Evolutionary conservation across 2,113 vertebrate species (phyloP).

Genomic region (Elephantulus edwardii): DNA sequence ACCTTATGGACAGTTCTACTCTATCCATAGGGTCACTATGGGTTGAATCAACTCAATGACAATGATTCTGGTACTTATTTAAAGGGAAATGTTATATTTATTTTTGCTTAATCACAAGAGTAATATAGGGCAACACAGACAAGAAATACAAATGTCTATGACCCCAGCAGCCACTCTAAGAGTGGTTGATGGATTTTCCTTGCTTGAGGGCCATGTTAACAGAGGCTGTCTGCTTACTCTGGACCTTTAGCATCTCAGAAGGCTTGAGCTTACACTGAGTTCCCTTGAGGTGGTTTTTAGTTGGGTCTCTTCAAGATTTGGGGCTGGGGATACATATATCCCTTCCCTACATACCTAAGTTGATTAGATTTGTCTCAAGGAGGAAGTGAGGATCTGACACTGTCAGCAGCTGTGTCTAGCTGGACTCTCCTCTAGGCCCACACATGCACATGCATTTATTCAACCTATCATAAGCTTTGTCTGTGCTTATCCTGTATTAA

Average conservation of each 20-base stretch:
- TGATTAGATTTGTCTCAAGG: background rate
- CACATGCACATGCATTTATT: slow-evolving; percentile 34
- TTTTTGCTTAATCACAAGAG: slow-evolving; percentile 37
- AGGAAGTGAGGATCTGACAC: background rate
- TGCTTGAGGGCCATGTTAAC: background rate
- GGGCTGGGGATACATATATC: background rate
- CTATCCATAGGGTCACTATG: too few relatives aligned
- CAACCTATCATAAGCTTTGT: background rate
- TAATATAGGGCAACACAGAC: background rate
- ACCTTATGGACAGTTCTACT: too few relatives aligned
- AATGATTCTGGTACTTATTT: slow-evolving; percentile 18
- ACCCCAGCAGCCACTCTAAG: too few relatives aligned
- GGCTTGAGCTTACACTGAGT: background rate
- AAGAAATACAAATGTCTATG: background rate
- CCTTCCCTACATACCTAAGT: background rate
- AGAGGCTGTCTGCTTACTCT: background rate
- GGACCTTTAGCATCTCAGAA: too few relatives aligned
- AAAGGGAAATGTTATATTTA: slow-evolving; percentile 26
- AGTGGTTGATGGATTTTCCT: background rate
- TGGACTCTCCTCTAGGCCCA: background rate
- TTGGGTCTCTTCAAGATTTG: slow-evolving; percentile 1
- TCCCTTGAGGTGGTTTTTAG: slow-evolving; percentile 19
- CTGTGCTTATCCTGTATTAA: slow-evolving; percentile 49
- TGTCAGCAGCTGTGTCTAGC: background rate
- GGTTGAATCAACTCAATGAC: too few relatives aligned